Base-by-base conservation (phyloP, 2,113 vertebrate species). In the Grantiella picta region DNA sequence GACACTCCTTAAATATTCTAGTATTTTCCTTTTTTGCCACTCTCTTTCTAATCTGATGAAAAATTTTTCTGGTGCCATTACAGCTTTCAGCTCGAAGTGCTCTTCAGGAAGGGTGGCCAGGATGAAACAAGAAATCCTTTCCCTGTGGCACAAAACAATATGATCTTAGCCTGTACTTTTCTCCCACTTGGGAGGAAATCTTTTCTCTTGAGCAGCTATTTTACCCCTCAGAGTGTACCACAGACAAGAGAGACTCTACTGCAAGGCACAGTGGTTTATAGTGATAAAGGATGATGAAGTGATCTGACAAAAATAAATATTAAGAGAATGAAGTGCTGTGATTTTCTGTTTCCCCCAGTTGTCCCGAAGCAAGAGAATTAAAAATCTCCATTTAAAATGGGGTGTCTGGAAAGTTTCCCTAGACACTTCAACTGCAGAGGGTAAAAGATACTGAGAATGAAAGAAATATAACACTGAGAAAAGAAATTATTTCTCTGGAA, bases 401-500 rank as follows among this genome's bases (percentile, higher is more conserved):
- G 83, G 60, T 22, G 70, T 94, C 96, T 97, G 96, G 95, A 95
- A 97, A 88, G 47, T 90, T 82, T 97, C 92, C 54, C 89, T 57
- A 89, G 92, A 90, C 92, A 96, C 86, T 94, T 96, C 79, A 88
- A 60, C 81, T 71, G 52, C 84, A 77, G 73, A 93, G 69, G 56
- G 66, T 50, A 87, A 81, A 89, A 82, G 84, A 86, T 85, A 96
- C 68, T 52, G 50, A 79, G 86, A 91, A 96, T 69, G 91, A 92
- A 92, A 97, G 92, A 94, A 95, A 94, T 85, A 89, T 24, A 95
- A 77, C 75, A 70, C 90, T 61, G 60, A 72, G 72, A 40, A 91
- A 93, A 94, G 70, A 94, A 95, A 96, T 95, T 86, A 95, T 93
- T 92, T 95, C 95, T 96, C 94, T 96, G 92, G 94, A 96, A 94